Conservation (phyloP, 2,888 invertebrate genomes). For the Caenorhabditis panamensis region DNA sequence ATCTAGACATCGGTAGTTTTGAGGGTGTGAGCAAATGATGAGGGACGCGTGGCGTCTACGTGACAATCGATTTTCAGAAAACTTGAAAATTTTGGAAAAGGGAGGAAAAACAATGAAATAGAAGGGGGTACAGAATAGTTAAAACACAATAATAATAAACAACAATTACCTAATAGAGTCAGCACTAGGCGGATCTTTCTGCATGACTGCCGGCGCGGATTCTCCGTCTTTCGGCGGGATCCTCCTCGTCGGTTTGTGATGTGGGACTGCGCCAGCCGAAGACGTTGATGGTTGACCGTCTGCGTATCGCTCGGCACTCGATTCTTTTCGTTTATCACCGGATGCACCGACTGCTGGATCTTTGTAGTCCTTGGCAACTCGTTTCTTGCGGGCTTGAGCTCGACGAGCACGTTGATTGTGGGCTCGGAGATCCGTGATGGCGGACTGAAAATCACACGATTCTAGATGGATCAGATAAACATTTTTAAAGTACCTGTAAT, state of each 20-base stretch:
- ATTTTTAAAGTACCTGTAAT: constrained; percentile 85
- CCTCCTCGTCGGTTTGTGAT: background rate
- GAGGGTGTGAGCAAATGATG: background rate
- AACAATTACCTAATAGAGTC: constrained; percentile 15
- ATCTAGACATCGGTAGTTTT: background rate
- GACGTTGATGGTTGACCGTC: constrained; percentile 48
- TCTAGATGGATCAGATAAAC: background rate
- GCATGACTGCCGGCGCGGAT: constrained; percentile 48
- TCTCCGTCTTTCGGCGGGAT: constrained; percentile 52
- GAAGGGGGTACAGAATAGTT: background rate
- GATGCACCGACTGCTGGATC: background rate
- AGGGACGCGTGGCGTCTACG: constrained; percentile 36
- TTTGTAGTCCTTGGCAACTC: constrained; percentile 40
- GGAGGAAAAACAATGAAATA: background rate
- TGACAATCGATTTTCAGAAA: constrained; percentile 16
- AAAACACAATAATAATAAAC: too few relatives aligned
- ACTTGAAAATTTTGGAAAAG: constrained; percentile 12
- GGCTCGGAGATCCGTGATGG: constrained; percentile 46
- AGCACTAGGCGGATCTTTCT: constrained; percentile 36
- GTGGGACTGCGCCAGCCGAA: constrained; percentile 4
- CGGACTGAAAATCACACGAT: constrained; percentile 36
- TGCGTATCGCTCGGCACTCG: constrained; percentile 28
- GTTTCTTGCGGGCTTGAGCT: constrained; percentile 38
- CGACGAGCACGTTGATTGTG: constrained; percentile 46
- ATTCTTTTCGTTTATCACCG: constrained; percentile 38